Base-by-base conservation (phyloP, 2,888 invertebrate species). In the Sarcophaga subvicina region DNA sequence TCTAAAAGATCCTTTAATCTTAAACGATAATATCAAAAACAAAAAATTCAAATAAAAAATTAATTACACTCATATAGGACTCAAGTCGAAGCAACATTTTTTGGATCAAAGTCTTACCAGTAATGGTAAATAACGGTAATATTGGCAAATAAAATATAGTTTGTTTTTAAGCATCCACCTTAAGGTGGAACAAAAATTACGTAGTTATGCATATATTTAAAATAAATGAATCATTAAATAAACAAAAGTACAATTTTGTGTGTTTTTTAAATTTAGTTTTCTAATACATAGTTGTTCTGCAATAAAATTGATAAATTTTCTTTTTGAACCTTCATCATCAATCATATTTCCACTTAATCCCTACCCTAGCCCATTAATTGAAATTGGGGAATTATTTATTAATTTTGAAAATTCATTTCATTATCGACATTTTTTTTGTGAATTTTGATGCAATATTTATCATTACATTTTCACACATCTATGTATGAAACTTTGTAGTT, bases 111-210 rank as follows among this genome's bases (percentile, higher is more conserved):
- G 14, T 69, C 22, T 60, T 70, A 49, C 14, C 11, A 54, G 4
- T 27, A 54, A 54, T 59, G 14, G 54, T 59, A 27, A 45, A 63
- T 22, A 67, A 45, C 4, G 17, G 11, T 49, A 49, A 73, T 73
- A 80, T 69, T 70, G 45, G 54, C 22, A 60, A 64, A 66, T 4
- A 72, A 20, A 66, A 62, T 47, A 47, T 70, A 75, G 64, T 66
- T 47, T 81, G 78, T 66, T 70, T 70, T 69, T 71, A 77, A 81
- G 54, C 60, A 78, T 78, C 59, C 47, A 72, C 54, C 25, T 8
- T 47, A 47, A 59, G 75, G 45, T 73, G 71, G 37, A 60, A 71
- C 17, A 76, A 73, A 76, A 83, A 47, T 64, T 67, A 45, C n/a
- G 27, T 49, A 37, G 54, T 12, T 75, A 71, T 69, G 60, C 73